Conservation (phyloP, 2,888 invertebrate species). For the Apotomis capreana region DNA sequence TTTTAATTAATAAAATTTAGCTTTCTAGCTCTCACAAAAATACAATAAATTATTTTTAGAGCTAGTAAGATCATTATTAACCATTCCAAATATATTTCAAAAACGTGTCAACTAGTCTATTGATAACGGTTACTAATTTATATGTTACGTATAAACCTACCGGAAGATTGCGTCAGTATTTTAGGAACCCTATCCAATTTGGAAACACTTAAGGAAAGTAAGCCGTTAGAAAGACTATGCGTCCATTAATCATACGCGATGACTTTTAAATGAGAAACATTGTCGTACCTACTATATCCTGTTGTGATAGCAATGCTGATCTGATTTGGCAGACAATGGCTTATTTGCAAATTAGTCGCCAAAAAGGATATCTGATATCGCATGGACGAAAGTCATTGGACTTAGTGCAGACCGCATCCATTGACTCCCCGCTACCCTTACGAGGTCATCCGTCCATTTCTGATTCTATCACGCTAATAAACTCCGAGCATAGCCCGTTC, state of each 20-base stretch:
- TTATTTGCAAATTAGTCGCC: conserved; percentile 8
- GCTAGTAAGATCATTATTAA: no score
- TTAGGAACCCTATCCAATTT: conserved; percentile 13
- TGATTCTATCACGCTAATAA: background rate
- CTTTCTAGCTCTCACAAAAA: no score
- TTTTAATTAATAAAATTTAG: no score
- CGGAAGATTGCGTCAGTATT: conserved; percentile 10
- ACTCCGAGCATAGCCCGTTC: no score
- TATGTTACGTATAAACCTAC: background rate
- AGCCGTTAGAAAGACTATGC: conserved; percentile 22
- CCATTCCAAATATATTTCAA: no score
- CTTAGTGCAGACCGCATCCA: background rate
- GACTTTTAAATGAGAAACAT: conserved; percentile 18
- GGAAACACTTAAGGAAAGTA: background rate
- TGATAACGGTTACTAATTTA: background rate
- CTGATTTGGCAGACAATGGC: conserved; percentile 29
- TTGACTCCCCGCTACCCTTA: no score
- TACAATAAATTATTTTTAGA: no score
- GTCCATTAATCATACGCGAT: conserved; percentile 12
- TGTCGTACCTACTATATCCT: conserved; percentile 32
- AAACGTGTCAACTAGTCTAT: no score
- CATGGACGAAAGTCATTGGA: background rate
- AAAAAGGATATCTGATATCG: conserved; percentile 14
- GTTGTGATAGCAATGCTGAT: conserved; percentile 7
- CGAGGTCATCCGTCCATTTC: background rate